These are phyloP conservation scores for Charadrius vociferus DNA, from an alignment of 2,113 vertebrate species.

Conservation along the genomic window DNA sequence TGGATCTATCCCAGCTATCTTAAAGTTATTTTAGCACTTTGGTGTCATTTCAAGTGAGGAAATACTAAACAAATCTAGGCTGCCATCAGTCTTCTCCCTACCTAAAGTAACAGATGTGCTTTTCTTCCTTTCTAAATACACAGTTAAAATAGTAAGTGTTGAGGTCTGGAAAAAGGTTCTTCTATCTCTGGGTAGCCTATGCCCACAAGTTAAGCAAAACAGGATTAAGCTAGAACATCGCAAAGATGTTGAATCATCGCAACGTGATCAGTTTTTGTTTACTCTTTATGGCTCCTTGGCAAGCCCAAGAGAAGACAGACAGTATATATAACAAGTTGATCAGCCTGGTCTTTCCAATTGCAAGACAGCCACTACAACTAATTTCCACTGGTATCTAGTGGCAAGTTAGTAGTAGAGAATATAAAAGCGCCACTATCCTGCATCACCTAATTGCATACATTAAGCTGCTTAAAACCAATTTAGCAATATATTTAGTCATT, in stretches of 20 bases:
- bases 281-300: not conserved
- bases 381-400: not conserved
- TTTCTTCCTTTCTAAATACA: not conserved
- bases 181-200: not conserved
- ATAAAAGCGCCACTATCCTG: not conserved
- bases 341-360: not conserved
- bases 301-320: not conserved
- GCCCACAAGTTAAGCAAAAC: not conserved
- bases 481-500: not conserved
- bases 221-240: not conserved
- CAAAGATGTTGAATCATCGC: not conserved
- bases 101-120: not conserved
- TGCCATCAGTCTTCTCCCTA: not conserved
- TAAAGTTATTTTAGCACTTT: not conserved
- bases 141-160: not conserved
- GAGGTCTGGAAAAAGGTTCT: not conserved
- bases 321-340: accelerated
- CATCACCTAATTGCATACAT: not conserved
- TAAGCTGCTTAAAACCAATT: not conserved
- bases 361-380: not conserved
- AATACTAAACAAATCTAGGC: not conserved
- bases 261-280: not conserved
- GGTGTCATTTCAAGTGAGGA: not conserved
- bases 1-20: not conserved
- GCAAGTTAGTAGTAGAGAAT: slow-evolving; percentile 9